Evolutionary conservation across 2,797 vertebrate genomes (phyloP), one percentile per base, ranked within the genome.

Genomic region (Sebastes melanostomus): DNA sequence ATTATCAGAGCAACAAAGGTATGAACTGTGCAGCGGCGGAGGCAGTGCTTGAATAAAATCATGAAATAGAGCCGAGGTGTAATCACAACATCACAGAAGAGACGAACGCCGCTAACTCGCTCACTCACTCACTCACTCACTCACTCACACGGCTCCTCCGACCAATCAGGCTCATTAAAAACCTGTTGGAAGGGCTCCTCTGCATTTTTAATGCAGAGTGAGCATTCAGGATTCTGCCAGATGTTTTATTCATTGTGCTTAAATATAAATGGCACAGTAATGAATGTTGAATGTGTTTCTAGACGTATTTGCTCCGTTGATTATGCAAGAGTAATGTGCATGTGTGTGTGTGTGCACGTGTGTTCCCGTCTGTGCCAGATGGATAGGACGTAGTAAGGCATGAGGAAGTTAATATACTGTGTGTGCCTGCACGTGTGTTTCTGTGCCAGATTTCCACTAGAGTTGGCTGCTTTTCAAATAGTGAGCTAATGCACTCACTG

Each of bases 161-260:
- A 77, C 86, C 91, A 93, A 88, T 92, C 88, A 86, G 72, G 32
- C 80, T 92, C 85, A 93, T 94, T 93, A 91, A 89, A 88, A 92
- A 92, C 89, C 91, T 90, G 89, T 88, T 88, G 86, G 81, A 87
- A 66, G 78, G 59, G 58, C 38, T 74, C 78, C 38, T 62, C 78
- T 92, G 82, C 78, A 93, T 91, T 89, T 93, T 93, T 91, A 67
- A 93, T 92, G 88, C 1, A 8, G 82, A 92, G 81, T 65, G 77
- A 88, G 82, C 86, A 87, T 93, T 89, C 83, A 63, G 81, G 85
- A 93, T 91, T 94, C 89, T 84, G 55, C 62, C 86, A 87, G 89
- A 94, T 95, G 89, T 92, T 93, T 94, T 89, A 95, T 95, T 94
- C 69, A 95, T 87, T 36, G 58, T 72, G 55, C 88, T 93, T 85